A percentile compares a stretch with the other conserved stretches of the same genome.
Evolutionary conservation across 2,797 vertebrate species (phyloP).

Genomic region (Falco biarmicus): DNA sequence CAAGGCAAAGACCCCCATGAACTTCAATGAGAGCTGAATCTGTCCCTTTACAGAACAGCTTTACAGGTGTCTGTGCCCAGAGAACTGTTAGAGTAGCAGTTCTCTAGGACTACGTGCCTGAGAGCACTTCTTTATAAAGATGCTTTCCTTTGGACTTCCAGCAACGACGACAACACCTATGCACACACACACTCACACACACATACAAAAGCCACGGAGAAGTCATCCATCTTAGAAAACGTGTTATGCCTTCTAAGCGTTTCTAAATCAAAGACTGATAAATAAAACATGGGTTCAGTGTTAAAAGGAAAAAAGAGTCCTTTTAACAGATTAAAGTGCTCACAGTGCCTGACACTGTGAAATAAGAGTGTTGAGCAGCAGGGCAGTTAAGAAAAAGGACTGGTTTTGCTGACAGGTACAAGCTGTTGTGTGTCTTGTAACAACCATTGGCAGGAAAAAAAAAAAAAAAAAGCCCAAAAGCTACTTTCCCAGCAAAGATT

Average conservation of each 20-base stretch:
- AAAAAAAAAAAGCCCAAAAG: background rate
- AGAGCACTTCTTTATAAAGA: background rate
- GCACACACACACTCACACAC: background rate
- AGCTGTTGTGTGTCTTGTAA: conserved; percentile 29
- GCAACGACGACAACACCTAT: background rate
- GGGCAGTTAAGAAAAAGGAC: conserved; percentile 53
- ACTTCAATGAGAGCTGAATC: background rate
- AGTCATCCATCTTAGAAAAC: conserved; percentile 51
- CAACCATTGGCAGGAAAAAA: background rate
- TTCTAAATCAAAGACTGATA: conserved; percentile 71
- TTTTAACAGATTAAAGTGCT: conserved; percentile 75
- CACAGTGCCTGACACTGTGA: conserved; percentile 64
- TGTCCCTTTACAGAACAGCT: background rate
- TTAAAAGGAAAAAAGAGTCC: conserved; percentile 62
- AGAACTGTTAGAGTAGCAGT: background rate
- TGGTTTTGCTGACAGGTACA: conserved; percentile 50
- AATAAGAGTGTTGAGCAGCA: conserved; percentile 58
- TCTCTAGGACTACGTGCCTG: background rate
- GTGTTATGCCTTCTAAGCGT: conserved; percentile 60
- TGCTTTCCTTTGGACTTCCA: conserved; percentile 9
- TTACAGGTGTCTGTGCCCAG: background rate
- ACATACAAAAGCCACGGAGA: background rate
- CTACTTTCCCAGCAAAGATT: background rate
- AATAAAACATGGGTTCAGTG: conserved; percentile 69
- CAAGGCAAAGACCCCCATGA: background rate